These are phyloP conservation scores for Pinctada fucata DNA, from an alignment of 2,888 invertebrate genomes.

Conservation along the genomic window DNA sequence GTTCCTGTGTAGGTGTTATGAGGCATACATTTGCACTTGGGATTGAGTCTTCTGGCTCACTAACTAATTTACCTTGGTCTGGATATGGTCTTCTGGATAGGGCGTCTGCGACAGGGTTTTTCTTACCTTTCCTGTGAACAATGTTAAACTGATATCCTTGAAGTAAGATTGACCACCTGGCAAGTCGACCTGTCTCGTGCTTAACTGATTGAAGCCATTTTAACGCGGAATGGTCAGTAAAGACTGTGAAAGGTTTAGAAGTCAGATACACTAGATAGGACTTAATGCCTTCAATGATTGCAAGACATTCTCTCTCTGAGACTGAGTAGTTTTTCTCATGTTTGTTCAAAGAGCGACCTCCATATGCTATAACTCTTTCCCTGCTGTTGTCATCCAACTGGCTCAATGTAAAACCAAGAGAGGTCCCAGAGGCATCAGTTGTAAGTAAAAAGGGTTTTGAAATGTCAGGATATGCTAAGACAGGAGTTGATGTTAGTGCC, in stretches of 20 bases:
- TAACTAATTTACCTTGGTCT: not conserved
- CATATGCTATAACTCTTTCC: too few species aligned
- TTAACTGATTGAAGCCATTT: constrained; percentile 11
- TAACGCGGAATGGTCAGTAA: too few species aligned
- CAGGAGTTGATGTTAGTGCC: constrained; percentile 18
- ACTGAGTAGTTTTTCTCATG: too few species aligned
- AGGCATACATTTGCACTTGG: not conserved
- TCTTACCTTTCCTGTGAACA: constrained; percentile 3
- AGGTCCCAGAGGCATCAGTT: too few species aligned
- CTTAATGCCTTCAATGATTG: too few species aligned
- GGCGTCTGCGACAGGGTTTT: constrained; percentile 13
- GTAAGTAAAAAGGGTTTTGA: constrained; percentile 15
- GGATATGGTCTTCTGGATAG: constrained; percentile 6
- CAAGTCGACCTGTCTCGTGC: too few species aligned
- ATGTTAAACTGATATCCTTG: constrained; percentile 12
- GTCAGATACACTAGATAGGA: constrained; percentile 15
- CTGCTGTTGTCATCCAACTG: too few species aligned
- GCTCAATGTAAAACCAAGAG: too few species aligned
- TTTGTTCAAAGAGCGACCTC: too few species aligned
- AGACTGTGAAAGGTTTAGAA: constrained; percentile 9
- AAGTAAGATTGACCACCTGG: constrained; percentile 13
- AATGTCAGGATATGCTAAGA: constrained; percentile 20
- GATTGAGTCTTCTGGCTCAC: constrained; percentile 1
- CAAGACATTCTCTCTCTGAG: too few species aligned
- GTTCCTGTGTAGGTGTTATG: not conserved